Evolutionary conservation across 2,797 vertebrate genomes (phyloP), one percentile per base, ranked within the genome.

Genomic region (Craterocephalus amniculus): DNA sequence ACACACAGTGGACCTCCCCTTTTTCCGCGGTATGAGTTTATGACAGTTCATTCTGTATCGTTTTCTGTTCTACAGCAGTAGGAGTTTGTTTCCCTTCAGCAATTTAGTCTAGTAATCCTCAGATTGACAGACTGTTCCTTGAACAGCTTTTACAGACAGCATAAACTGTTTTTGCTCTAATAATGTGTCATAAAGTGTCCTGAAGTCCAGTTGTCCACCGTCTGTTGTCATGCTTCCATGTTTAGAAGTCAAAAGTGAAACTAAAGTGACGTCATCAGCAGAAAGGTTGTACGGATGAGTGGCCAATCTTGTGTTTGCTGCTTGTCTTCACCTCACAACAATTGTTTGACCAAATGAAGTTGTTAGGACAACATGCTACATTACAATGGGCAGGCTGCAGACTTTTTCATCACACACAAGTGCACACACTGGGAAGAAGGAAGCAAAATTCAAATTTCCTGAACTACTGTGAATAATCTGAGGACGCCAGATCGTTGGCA

Each of bases 1-100:
- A 57, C 32, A n/a, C 29, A 40, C 31, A 6, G 58, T 16, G 48
- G 14, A 63, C 69, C 68, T 57, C 61, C 68, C 26, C 60, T 14
- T 1, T 8, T 5, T 24, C 36, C 36, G 12, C 24, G 26, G 54
- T 32, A n/a, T 24, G 27, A 18, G 38, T 22, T 26, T 29, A 36
- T 32, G n/a, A 36, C 62, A 11, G 4, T 10, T 18, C 8, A 24
- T 26, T 22, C 24, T 13, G 34, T 13, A 14, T 45, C 13, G 40
- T 54, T 65, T 66, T 55, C 36, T 29, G 32, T 51, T 29, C 26
- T 9, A 24, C 35, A 32, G 14, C 35, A 66, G 35, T 14, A 31
- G 32, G n/a, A 58, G 63, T 18, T 58, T 6, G 3, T 34, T 59
- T 36, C 24, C 45, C 29, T 29, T 22, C 3, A 27, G 13, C 57